Base-by-base conservation (phyloP, 2,113 vertebrate genomes). In the Picathartes gymnocephalus region DNA sequence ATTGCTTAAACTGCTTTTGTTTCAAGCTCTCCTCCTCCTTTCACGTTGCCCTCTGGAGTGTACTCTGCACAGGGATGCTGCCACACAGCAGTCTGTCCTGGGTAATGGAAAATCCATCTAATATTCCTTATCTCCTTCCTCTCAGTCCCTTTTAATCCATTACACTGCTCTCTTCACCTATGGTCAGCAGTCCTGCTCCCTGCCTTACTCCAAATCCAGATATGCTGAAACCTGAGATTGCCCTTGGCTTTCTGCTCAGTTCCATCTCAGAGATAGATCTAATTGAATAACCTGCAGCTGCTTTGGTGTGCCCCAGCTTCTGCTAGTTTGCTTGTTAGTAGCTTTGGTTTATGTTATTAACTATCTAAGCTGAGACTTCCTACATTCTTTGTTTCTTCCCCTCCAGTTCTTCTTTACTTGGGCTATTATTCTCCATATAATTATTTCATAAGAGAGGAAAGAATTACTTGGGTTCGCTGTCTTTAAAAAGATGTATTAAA, bases 221-320 rank as follows among this genome's bases (percentile, higher is more conserved):
- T 68, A 92, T 0, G 7, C 76, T 86, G 95, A 92, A 96, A 94
- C 61, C 22, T 45, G 70, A 96, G 66, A 70, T 30, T n/a, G 25
- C 74, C 84, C 39, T 95, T 89, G 56, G 51, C 77, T 93, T 90
- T 82, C 44, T 85, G 27, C 84, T 92, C 60, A 71, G 71, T 61
- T 94, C 82, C 80, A 78, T 92, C 69, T 70, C 76, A 35, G 44
- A 86, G 93, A 84, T 90, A 94, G 82, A 88, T 86, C 65, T 86
- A 84, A 88, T 71, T 90, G 79, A 25, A 39, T 84, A 93, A 78
- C 69, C 48, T 5, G 4, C 44, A 71, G 53, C n/a, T 88, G 76
- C 72, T 92, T 81, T 92, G 60, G 84, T 88, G 76, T 86, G 44
- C 27, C 24, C 13, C 25, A 60, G 45, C 37, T 84, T 90, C 74